Conservation (phyloP, 2,797 vertebrate genomes). For the Remorina albescens region DNA sequence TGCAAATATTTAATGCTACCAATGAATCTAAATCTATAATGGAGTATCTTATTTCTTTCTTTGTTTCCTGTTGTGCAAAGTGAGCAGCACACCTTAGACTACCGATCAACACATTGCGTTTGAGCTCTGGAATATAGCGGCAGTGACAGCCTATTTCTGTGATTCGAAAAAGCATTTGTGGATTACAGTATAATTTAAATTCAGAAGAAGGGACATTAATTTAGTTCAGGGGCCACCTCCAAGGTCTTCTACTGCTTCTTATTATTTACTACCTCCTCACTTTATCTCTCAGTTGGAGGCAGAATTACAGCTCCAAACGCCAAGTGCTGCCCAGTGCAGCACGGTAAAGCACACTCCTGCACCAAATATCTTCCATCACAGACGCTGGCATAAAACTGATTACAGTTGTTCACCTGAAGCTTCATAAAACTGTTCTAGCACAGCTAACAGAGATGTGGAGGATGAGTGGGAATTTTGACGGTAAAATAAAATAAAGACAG, state of each 20-base stretch:
- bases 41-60: constrained; percentile 63
- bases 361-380: constrained; percentile 71
- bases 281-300: constrained; percentile 75
- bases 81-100: constrained; percentile 41
- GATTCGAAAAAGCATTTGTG: constrained; percentile 69
- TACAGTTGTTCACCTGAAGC: constrained; percentile 71
- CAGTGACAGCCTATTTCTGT: constrained; percentile 53
- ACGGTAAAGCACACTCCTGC: constrained; percentile 64
- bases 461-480: constrained; percentile 46
- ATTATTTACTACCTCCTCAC: constrained; percentile 74
- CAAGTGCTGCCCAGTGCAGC: constrained; percentile 50
- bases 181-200: constrained; percentile 77
- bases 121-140: constrained; percentile 16
- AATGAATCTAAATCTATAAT: constrained; percentile 70
- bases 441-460: constrained; percentile 68
- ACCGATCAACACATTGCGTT: background rate
- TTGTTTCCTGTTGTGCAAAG: constrained; percentile 57
- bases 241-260: constrained; percentile 74
- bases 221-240: constrained; percentile 75
- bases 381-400: constrained; percentile 67
- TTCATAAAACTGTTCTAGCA: constrained; percentile 70
- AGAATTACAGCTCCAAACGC: constrained; percentile 72
- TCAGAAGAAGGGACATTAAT: constrained; percentile 73
- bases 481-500: constrained; percentile 62
- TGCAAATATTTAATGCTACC: constrained; percentile 80